Conservation (phyloP, 1,140 invertebrate species). For the Piezodorus guildinii region DNA sequence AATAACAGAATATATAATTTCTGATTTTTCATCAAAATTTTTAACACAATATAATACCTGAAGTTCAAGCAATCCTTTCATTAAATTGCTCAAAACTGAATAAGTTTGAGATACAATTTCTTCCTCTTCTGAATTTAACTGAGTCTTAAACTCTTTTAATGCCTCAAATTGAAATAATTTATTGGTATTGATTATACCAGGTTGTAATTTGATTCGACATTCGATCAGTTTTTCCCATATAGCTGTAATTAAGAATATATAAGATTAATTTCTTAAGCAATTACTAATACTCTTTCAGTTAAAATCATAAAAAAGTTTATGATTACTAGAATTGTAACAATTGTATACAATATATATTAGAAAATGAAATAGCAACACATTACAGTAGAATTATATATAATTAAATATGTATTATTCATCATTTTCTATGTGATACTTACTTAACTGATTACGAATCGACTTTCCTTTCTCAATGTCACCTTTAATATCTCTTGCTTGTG, state of each 20-base stretch:
- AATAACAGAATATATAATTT: too few relatives aligned
- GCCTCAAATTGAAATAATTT: slow-evolving; percentile 54
- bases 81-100: slow-evolving; percentile 41
- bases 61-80: slow-evolving; percentile 52
- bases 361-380: too few relatives aligned
- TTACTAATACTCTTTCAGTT: too few relatives aligned
- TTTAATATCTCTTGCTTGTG: slow-evolving; percentile 17
- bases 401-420: too few relatives aligned
- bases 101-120: slow-evolving; percentile 40
- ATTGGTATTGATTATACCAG: slow-evolving; percentile 59
- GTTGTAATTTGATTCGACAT: slow-evolving; percentile 72
- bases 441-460: slow-evolving; percentile 62
- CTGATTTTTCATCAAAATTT: neutral
- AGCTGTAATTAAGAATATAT: slow-evolving; percentile 30
- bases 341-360: too few relatives aligned
- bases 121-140: slow-evolving; percentile 39
- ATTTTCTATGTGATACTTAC: slow-evolving; percentile 29
- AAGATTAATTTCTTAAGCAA: too few relatives aligned
- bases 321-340: too few relatives aligned
- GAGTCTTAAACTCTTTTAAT: slow-evolving; percentile 39
- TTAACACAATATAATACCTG: slow-evolving; percentile 33
- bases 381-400: too few relatives aligned
- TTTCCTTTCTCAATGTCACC: slow-evolving; percentile 52
- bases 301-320: too few relatives aligned
- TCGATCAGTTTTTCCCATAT: slow-evolving; percentile 76